phyloP scores from a whole-genome alignment of 2,888 invertebrate species.

The Ichneumoninae sp. region DNA sequence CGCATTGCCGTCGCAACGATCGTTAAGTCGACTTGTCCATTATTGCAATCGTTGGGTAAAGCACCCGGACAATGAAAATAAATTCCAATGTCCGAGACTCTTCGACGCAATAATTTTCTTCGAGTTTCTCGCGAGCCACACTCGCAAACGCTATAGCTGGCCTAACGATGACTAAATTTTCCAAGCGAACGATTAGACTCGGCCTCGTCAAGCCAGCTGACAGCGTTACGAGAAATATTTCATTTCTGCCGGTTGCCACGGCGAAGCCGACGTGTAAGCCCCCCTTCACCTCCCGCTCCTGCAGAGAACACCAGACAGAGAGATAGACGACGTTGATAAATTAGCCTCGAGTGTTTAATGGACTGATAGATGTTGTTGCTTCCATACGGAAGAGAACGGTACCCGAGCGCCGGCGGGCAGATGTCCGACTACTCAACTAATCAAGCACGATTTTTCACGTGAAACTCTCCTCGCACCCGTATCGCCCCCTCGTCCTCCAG shows the following conservation, averaged over 20 bases:
- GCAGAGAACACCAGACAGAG: slow-evolving; percentile 37
- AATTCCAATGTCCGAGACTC: background rate
- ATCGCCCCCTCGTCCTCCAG: background rate
- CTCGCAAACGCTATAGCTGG: background rate
- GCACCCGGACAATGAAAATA: background rate
- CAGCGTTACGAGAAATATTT: slow-evolving; percentile 58
- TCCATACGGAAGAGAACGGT: slow-evolving; percentile 44
- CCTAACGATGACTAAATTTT: slow-evolving; percentile 52
- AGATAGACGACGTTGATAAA: slow-evolving; percentile 84
- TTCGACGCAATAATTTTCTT: slow-evolving; percentile 38
- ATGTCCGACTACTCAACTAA: slow-evolving; percentile 54
- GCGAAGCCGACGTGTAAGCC: slow-evolving; percentile 5
- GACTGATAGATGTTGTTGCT: slow-evolving; percentile 84
- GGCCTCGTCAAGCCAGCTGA: slow-evolving; percentile 59
- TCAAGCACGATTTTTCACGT: slow-evolving; percentile 60
- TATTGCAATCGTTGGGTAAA: background rate
- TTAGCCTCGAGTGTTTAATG: slow-evolving; percentile 85
- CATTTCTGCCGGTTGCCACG: slow-evolving; percentile 49
- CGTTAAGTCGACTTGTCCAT: background rate
- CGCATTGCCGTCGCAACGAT: background rate
- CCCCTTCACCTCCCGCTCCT: slow-evolving; percentile 1
- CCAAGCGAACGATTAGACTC: slow-evolving; percentile 55
- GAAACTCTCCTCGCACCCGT: slow-evolving; percentile 1
- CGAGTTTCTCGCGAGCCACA: background rate
- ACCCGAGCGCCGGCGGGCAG: slow-evolving; percentile 36